These are phyloP conservation scores for Chymomyza amoena DNA, from an alignment of 2,888 invertebrate species.

Conservation along the genomic window DNA sequence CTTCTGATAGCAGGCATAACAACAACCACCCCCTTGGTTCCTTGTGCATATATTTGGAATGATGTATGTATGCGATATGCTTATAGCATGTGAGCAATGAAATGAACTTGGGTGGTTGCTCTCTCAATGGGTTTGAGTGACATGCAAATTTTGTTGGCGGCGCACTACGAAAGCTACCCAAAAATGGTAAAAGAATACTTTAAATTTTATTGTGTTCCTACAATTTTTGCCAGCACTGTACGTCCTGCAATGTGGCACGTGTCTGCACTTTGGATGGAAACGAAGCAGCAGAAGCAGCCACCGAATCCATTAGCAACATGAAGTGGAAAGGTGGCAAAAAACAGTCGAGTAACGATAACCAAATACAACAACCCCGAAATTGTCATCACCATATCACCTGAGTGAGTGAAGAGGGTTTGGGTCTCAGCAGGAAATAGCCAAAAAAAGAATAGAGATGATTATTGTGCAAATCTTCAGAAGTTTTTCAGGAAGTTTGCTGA, in stretches of 20 bases:
- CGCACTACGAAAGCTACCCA: not conserved
- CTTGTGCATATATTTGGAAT: constrained; percentile 55
- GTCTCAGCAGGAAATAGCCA: not conserved
- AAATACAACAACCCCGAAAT: not conserved
- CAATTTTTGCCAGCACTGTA: constrained; percentile 49
- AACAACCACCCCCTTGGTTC: constrained; percentile 13
- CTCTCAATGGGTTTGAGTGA: not conserved
- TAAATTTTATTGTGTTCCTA: not conserved
- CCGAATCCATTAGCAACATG: constrained; percentile 56
- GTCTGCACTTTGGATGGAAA: constrained; percentile 71
- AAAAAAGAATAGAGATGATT: not conserved
- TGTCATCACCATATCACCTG: not conserved
- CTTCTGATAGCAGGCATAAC: constrained; percentile 59
- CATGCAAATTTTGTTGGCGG: constrained; percentile 2
- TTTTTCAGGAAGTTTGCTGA: no score
- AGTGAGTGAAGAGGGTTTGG: no score
- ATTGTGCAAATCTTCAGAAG: no score
- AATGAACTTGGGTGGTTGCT: not conserved
- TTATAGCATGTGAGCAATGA: no score
- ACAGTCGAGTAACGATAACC: not conserved
- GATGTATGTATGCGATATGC: constrained; percentile 45
- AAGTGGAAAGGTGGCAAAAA: constrained; percentile 2
- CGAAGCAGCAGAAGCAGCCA: constrained; percentile 48
- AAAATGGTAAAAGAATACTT: not conserved
- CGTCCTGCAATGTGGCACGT: constrained; percentile 54